Evolutionary conservation across 2,797 vertebrate genomes (phyloP).

Genomic region (Epinephelus coioides): DNA sequence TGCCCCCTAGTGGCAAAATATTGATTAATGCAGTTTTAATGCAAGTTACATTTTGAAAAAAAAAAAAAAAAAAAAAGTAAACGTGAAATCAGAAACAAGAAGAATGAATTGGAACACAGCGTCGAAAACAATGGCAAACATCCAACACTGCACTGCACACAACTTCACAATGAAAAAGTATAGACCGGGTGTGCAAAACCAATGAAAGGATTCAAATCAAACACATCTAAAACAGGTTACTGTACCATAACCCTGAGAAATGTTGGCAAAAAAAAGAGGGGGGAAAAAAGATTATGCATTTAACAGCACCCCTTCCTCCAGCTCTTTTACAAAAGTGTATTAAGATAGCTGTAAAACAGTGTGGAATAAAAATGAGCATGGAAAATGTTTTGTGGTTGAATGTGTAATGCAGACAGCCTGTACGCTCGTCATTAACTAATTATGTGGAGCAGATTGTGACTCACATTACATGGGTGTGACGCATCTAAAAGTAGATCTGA

Average conservation of each 20-base stretch:
- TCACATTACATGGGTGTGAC: constrained; percentile 3
- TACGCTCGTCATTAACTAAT: not conserved
- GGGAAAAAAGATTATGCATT: constrained; percentile 48
- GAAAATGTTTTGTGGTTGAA: constrained; percentile 12
- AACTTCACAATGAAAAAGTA: constrained; percentile 34
- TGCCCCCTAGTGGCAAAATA: constrained; percentile 26
- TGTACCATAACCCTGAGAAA: constrained; percentile 81
- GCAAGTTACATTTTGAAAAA: not conserved
- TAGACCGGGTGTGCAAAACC: constrained; percentile 1
- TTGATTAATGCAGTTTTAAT: constrained; percentile 42
- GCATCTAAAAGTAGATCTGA: not conserved
- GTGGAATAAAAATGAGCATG: not conserved
- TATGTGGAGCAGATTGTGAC: not conserved
- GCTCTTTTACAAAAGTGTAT: not conserved
- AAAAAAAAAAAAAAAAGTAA: not conserved
- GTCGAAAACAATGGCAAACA: constrained; percentile 23
- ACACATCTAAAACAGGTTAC: constrained; percentile 66
- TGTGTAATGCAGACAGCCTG: constrained; percentile 6
- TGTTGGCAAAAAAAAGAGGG: constrained; percentile 68
- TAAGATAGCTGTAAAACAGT: not conserved
- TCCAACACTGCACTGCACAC: constrained; percentile 54
- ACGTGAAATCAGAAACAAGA: constrained; percentile 3
- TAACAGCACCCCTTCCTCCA: constrained; percentile 7
- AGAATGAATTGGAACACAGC: constrained; percentile 29
- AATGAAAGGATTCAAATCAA: constrained; percentile 39